Conservation (phyloP, 2,888 invertebrate genomes). For the Xylophagus ater region DNA sequence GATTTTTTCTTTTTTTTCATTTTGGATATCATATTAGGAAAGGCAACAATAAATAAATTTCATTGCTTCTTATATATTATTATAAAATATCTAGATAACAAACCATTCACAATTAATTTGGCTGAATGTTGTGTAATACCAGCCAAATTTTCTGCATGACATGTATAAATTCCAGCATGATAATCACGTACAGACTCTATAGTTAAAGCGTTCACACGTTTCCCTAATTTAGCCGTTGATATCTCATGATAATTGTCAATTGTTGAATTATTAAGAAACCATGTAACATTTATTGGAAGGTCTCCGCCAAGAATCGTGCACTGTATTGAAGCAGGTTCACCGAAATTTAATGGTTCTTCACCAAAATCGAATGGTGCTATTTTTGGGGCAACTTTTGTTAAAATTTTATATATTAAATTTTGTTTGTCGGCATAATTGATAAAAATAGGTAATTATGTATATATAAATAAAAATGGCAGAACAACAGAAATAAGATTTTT, state of each 20-base stretch:
- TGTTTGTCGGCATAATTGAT: too few species aligned
- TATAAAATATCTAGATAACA: constrained; percentile 14
- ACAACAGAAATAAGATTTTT: too few species aligned
- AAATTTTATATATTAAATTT: background rate
- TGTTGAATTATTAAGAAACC: constrained; percentile 43
- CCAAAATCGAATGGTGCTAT: constrained; percentile 49
- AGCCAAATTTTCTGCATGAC: constrained; percentile 54
- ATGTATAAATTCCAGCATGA: constrained; percentile 58
- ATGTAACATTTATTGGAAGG: constrained; percentile 51
- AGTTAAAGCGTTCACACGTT: constrained; percentile 51
- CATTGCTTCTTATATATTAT: background rate
- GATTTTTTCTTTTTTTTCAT: too few species aligned
- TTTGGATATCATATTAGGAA: too few species aligned
- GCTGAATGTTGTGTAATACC: constrained; percentile 47
- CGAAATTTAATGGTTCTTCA: constrained; percentile 48
- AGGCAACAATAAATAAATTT: constrained; percentile 4
- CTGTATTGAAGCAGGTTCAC: constrained; percentile 48
- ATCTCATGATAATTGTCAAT: constrained; percentile 39
- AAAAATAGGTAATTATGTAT: too few species aligned
- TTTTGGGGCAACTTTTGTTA: constrained; percentile 40
- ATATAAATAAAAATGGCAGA: too few species aligned
- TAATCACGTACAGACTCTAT: constrained; percentile 45
- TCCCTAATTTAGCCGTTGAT: constrained; percentile 47
- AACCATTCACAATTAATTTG: constrained; percentile 49
- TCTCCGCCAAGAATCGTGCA: constrained; percentile 54